Evolutionary conservation across 2,113 vertebrate species (phyloP), one percentile per base, ranked within the genome.

Genomic region (Barnardius zonarius): DNA sequence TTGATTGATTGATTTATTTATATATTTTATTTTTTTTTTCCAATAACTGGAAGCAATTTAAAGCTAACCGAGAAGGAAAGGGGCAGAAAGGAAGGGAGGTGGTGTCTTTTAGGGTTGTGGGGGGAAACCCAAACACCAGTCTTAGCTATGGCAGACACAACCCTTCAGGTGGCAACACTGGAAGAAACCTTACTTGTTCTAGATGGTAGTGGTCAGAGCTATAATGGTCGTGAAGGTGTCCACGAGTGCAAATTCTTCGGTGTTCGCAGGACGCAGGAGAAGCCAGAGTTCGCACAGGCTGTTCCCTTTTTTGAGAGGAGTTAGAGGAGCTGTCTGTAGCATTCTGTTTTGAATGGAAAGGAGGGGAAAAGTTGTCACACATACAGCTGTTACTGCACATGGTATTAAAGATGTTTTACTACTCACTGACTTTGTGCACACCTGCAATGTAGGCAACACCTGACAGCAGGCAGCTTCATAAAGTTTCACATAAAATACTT

Each of bases 221-320:
- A 89, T 99, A 99, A 44, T 98, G 98, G 95, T 99, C 98, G 1
- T 98, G 98, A 92, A 98, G 95, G 95, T 98, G 98, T 83, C 98
- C 99, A 96, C 99, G 97, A 90, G 99, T 98, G 92, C 98, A 99
- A 97, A 99, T 98, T 97, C 98, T 98, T 93, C 98, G 98, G 85
- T 98, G 98, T 93, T 99, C 99, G 46, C 98, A 98, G 89, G 98
- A 98, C 28, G 98, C 97, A 83, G 99, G 98, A 95, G 99, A 98
- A 85, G 99, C 98, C 91, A 99, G 96, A 67, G 98, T 98, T 97
- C 98, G 98, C 77, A 98, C 76, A 55, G 98, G 98, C 91, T 97
- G 98, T 82, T 98, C 98, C 83, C 97, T 98, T 97, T 98, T 98
- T 85, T 98, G 98, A 78, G 98, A 98, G 77, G 98, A 98, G 95